phyloP scores from a whole-genome alignment of 1,140 invertebrate species.

The Drosophila malerkotliana region DNA sequence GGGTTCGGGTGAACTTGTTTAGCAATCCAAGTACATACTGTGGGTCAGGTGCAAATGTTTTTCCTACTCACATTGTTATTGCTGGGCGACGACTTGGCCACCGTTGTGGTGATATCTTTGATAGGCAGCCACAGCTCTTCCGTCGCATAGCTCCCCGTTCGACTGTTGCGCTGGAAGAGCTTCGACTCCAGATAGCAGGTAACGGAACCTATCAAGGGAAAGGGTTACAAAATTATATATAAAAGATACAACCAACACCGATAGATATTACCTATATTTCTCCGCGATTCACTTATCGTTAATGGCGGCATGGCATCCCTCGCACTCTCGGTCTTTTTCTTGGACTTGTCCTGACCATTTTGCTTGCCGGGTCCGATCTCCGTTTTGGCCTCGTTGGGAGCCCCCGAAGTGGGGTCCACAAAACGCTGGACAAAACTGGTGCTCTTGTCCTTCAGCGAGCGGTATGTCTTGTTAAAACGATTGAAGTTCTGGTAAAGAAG shows the following conservation, averaged over 20 bases:
- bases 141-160: slow-evolving; percentile 87
- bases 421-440: slow-evolving; percentile 70
- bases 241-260: not conserved
- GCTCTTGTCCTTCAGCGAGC: slow-evolving; percentile 73
- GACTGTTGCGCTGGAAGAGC: slow-evolving; percentile 87
- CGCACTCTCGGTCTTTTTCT: slow-evolving; percentile 59
- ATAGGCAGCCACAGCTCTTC: slow-evolving; percentile 90
- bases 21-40: slow-evolving; percentile 21
- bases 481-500: slow-evolving; percentile 72
- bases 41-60: slow-evolving; percentile 33
- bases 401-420: slow-evolving; percentile 41
- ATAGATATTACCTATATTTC: slow-evolving; percentile 68
- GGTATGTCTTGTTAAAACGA: slow-evolving; percentile 81
- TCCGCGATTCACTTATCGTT: slow-evolving; percentile 75
- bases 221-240: not conserved
- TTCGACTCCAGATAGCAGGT: slow-evolving; percentile 89
- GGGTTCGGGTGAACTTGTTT: slow-evolving; percentile 43
- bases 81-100: slow-evolving; percentile 56
- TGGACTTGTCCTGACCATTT: slow-evolving; percentile 46
- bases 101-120: slow-evolving; percentile 87
- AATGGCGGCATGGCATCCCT: slow-evolving; percentile 70
- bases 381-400: slow-evolving; percentile 25
- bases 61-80: slow-evolving; percentile 68
- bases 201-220: slow-evolving; percentile 85
- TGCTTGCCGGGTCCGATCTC: slow-evolving; percentile 26